Base-by-base conservation (phyloP, 2,797 vertebrate genomes). In the Rhynchotus rufescens region DNA sequence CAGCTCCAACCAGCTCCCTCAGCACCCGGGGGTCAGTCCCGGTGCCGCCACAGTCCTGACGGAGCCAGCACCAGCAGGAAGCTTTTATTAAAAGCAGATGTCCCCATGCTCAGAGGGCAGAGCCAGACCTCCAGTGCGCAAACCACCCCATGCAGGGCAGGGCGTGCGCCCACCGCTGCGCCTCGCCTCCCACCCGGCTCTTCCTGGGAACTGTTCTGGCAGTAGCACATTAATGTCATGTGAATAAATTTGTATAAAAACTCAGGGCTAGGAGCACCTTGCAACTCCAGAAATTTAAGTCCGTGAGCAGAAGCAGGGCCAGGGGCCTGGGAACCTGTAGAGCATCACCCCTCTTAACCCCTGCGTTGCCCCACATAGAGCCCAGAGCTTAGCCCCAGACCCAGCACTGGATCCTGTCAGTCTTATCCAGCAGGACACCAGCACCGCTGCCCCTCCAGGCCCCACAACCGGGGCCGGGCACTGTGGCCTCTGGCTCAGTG, bases 181-280 rank as follows among this genome's bases (percentile, higher is more conserved):
- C 36, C 44, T 69, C 30, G 36, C 67, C 38, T 71, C 65, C 44
- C 64, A 65, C 32, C 47, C 71, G 32, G 54, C 45, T 71, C 75
- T 26, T 83, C 80, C 78, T 22, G 74, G 72, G 68, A 92, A 62
- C 61, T 49, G 49, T 64, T 88, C 56, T 80, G 94, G 66, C 80
- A 86, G 79, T 78, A 93, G 65, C 69, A 32, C 57, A 47, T 65
- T 86, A 80, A 90, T 60, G 80, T 42, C 21, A 78, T 92, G 86
- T 88, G 84, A 96, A 93, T 42, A 78, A 65, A 71, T 95, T 88
- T 90, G 66, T 93, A 89, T n/a, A 68, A 79, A 44, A 93, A 80
- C 61, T 32, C 59, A 65, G 15, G 2, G n/a, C 59, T 51, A 38
- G 64, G 32, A 62, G 44, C 44, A 40, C 40, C 9, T 30, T 49